These are phyloP conservation scores for Ethmia dodecea DNA, from an alignment of 2,888 invertebrate genomes.

Conservation along the genomic window DNA sequence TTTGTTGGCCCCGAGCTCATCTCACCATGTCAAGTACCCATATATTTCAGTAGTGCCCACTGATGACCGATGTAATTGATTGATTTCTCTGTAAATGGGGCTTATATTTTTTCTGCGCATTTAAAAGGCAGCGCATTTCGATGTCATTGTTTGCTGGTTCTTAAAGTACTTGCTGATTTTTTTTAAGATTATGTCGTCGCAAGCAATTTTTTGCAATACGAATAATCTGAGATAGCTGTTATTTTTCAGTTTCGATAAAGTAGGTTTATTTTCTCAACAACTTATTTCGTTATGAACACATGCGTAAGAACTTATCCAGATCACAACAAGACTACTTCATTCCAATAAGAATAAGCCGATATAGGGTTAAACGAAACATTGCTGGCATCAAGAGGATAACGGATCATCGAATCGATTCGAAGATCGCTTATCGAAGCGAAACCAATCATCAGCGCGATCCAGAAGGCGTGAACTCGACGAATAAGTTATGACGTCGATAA, in stretches of 20 bases:
- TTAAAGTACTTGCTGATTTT: not conserved
- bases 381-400: conserved; percentile 27
- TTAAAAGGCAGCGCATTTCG: not conserved
- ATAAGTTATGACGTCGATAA: conserved; percentile 59
- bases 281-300: too few species aligned
- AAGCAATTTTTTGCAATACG: not conserved
- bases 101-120: conserved; percentile 19
- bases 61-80: conserved; percentile 63
- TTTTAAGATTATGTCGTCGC: not conserved
- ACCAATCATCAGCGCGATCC: conserved; percentile 46
- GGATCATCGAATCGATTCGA: conserved; percentile 41
- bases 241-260: too few species aligned
- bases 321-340: conserved; percentile 15
- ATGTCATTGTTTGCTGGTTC: not conserved
- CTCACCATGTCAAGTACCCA: conserved; percentile 56
- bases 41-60: conserved; percentile 56
- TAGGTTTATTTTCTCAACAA: too few species aligned
- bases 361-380: conserved; percentile 22
- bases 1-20: conserved; percentile 61
- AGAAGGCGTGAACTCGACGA: conserved; percentile 51
- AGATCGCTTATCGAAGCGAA: conserved; percentile 28
- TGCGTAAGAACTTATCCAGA: conserved; percentile 11
- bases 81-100: conserved; percentile 58
- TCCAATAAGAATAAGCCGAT: conserved; percentile 19
- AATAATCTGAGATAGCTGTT: too few species aligned